Evolutionary conservation across 2,888 invertebrate species (phyloP), one percentile per base, ranked within the genome.

Genomic region (Hypena proboscidalis): DNA sequence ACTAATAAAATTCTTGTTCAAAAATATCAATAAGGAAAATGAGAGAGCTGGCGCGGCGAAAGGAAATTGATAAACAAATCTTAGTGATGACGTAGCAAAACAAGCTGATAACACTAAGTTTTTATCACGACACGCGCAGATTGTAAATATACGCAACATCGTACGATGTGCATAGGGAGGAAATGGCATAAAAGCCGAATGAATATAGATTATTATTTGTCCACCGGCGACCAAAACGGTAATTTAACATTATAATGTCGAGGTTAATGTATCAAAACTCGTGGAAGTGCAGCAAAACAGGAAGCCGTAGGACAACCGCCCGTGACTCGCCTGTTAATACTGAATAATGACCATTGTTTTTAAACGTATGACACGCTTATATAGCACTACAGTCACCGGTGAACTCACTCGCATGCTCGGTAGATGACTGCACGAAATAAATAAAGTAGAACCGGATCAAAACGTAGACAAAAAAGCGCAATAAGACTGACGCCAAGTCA

Each of bases 271-370:
- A 68, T 69, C 68, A 57, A 52, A 66, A 67, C 68, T 58, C 51
- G 65, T 69, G 67, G 37, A 64, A 62, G 53, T 73, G 71, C 66
- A 76, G 52, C 73, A 67, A 70, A 78, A 80, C 85, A 85, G 87
- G 87, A 89, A 86, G 73, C 70, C 49, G 61, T 74, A 72, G 72
- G 71, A 75, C 74, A 61, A 62, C 56, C 61, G 72, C 67, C 69
- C 74, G 77, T 74, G 77, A 70, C 72, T 75, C 53, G 74, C 51
- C 63, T 73, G 61, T 68, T 68, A 70, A 74, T 68, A 59, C 66
- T n/a, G 65, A 58, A 67, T 59, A 70, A 67, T 63, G 59, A 59
- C 67, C 63, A 80, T 77, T 81, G 79, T 79, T 74, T 72, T 67
- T 59, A 44, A 65, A 59, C 38, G 47, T 45, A 64, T 48, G 58